These are phyloP conservation scores for Lutraria lutraria DNA, from an alignment of 2,888 invertebrate genomes.

Conservation along the genomic window DNA sequence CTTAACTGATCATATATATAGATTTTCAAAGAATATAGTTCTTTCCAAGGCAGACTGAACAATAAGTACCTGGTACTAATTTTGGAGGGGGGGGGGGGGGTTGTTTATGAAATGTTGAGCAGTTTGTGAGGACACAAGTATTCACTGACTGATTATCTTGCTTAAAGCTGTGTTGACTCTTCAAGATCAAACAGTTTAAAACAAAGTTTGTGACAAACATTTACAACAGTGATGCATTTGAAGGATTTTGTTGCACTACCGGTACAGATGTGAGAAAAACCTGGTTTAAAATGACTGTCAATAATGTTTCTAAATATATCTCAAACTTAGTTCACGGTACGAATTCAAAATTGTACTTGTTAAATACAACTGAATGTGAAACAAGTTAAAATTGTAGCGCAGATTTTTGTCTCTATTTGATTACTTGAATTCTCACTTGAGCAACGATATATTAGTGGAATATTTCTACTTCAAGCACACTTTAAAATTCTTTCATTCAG, in stretches of 20 bases:
- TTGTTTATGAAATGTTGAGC: background rate
- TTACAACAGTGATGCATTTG: background rate
- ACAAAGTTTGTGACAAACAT: constrained; percentile 10
- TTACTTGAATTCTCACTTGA: constrained; percentile 1
- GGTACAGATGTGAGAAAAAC: background rate
- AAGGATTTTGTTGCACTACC: background rate
- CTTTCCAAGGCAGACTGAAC: background rate
- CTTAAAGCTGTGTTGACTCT: background rate
- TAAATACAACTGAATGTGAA: background rate
- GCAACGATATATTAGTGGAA: background rate
- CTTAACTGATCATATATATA: background rate
- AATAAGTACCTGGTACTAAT: background rate
- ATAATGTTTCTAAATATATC: background rate
- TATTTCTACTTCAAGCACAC: background rate
- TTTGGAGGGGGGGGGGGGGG: too few species aligned
- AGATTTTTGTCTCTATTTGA: constrained; percentile 8
- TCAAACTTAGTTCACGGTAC: background rate
- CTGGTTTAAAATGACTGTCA: background rate
- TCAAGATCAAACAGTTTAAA: constrained; percentile 3
- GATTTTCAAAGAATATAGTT: background rate
- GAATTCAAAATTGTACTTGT: background rate
- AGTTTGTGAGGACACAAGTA: background rate
- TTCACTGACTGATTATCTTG: background rate
- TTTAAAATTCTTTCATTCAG: background rate
- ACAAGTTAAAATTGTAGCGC: background rate